Conservation (phyloP, 1,140 invertebrate genomes). For the Dufourea novaeangliae region DNA sequence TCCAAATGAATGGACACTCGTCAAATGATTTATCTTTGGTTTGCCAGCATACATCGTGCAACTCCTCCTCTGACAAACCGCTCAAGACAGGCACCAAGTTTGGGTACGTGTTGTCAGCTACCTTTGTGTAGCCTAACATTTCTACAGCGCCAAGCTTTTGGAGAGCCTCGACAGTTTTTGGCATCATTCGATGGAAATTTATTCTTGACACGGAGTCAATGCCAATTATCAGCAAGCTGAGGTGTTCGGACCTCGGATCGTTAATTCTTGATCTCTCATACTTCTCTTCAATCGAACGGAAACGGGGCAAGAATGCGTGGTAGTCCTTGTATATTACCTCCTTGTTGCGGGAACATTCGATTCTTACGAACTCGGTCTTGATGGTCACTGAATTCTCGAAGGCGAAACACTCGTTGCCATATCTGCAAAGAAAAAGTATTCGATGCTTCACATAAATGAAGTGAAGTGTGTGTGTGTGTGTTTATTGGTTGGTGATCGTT, state of each 20-base stretch:
- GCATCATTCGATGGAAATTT: slow-evolving; percentile 92
- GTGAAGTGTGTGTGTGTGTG: neutral
- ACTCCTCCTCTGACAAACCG: slow-evolving; percentile 84
- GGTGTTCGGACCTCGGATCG: slow-evolving; percentile 41
- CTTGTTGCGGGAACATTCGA: slow-evolving; percentile 82
- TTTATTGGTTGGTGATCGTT: neutral
- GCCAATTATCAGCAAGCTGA: slow-evolving; percentile 90
- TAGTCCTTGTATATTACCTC: slow-evolving; percentile 85
- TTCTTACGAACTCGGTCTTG: slow-evolving; percentile 84
- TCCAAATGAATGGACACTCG: slow-evolving; percentile 83
- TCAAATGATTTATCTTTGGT: slow-evolving; percentile 82
- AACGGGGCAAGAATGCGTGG: slow-evolving; percentile 85
- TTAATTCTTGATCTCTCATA: slow-evolving; percentile 40
- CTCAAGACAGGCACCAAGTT: slow-evolving; percentile 89
- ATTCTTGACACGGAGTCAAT: slow-evolving; percentile 93
- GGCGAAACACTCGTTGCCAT: slow-evolving; percentile 75
- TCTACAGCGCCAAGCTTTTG: slow-evolving; percentile 85
- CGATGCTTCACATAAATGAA: no score
- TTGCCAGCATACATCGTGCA: slow-evolving; percentile 85
- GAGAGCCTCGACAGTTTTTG: slow-evolving; percentile 85
- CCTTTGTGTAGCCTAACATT: slow-evolving; percentile 91
- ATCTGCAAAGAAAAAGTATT: slow-evolving; percentile 66
- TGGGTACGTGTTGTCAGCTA: slow-evolving; percentile 92
- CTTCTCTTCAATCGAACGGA: slow-evolving; percentile 71
- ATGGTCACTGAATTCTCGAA: slow-evolving; percentile 78